Conservation (phyloP, 2,113 vertebrate species). For the Zeus faber region DNA sequence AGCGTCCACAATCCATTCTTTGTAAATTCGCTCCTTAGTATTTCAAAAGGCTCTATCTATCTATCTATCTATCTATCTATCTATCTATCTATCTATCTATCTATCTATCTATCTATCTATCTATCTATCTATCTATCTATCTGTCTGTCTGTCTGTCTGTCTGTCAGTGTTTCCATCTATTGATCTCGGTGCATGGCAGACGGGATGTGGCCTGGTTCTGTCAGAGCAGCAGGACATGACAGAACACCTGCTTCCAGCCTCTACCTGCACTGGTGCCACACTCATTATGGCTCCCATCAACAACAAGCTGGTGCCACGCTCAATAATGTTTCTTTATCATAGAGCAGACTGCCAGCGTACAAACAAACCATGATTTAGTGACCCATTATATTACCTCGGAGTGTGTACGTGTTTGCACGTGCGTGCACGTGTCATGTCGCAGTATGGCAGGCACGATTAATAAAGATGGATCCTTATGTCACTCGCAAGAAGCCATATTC, state of each 20-base stretch:
- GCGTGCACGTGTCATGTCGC: constrained; percentile 15
- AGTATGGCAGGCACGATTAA: constrained; percentile 39
- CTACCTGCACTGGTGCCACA: constrained; percentile 41
- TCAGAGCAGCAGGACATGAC: constrained; percentile 45
- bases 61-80: neutral
- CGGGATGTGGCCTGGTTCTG: constrained; percentile 58
- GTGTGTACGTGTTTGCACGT: constrained; percentile 32
- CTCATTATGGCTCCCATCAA: constrained; percentile 54
- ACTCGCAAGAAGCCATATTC: constrained; percentile 9
- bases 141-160: neutral
- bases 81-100: neutral
- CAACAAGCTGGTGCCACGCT: constrained; percentile 47
- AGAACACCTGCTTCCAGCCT: constrained; percentile 47
- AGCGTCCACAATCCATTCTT: no score
- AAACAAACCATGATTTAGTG: constrained; percentile 61
- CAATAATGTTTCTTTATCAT: constrained; percentile 48
- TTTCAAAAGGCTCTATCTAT: no score
- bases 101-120: neutral
- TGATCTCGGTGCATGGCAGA: no score
- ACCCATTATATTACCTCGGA: constrained; percentile 63
- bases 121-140: neutral
- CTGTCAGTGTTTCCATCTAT: no score
- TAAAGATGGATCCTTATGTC: constrained; percentile 44
- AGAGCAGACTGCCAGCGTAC: constrained; percentile 42
- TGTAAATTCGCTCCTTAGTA: no score